Percentiles rank a stretch among this genome's conserved stretches.
These are phyloP conservation scores for Campoletis sonorensis DNA, from an alignment of 1,140 invertebrate species.

Conservation along the genomic window DNA sequence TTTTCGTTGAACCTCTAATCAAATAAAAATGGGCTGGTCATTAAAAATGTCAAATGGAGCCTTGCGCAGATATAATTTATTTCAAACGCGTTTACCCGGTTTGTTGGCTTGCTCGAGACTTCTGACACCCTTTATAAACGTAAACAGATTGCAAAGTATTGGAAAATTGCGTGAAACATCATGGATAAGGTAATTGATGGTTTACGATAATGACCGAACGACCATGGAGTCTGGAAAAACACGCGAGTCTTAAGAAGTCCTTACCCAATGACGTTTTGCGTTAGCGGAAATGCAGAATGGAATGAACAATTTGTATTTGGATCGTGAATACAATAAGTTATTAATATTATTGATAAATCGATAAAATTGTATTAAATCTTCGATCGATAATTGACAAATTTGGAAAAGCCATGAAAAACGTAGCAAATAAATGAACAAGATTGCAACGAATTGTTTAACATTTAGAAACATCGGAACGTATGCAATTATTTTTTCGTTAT, in stretches of 20 bases:
- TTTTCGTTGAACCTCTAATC: too few relatives aligned
- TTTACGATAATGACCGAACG: neutral
- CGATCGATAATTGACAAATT: too few relatives aligned
- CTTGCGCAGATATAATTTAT: too few relatives aligned
- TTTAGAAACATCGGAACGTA: neutral
- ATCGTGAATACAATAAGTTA: too few relatives aligned
- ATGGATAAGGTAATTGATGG: constrained; percentile 27
- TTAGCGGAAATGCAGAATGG: neutral
- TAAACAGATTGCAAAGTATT: neutral
- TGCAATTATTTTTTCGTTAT: constrained; percentile 1
- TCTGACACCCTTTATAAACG: too few relatives aligned
- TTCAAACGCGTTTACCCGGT: neutral
- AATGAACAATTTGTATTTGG: neutral
- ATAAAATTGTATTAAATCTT: too few relatives aligned
- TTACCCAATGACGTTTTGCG: neutral
- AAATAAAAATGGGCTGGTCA: too few relatives aligned
- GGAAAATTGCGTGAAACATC: neutral
- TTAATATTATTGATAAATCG: too few relatives aligned
- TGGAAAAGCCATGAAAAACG: too few relatives aligned
- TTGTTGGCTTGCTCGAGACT: too few relatives aligned
- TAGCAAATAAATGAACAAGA: too few relatives aligned
- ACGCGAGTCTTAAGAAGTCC: neutral
- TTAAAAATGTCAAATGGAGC: too few relatives aligned
- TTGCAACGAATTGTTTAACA: neutral
- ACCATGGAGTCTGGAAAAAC: constrained; percentile 8